Evolutionary conservation across 2,113 vertebrate species (phyloP), one percentile per base, ranked within the genome.

Genomic region (Capreolus pygargus): DNA sequence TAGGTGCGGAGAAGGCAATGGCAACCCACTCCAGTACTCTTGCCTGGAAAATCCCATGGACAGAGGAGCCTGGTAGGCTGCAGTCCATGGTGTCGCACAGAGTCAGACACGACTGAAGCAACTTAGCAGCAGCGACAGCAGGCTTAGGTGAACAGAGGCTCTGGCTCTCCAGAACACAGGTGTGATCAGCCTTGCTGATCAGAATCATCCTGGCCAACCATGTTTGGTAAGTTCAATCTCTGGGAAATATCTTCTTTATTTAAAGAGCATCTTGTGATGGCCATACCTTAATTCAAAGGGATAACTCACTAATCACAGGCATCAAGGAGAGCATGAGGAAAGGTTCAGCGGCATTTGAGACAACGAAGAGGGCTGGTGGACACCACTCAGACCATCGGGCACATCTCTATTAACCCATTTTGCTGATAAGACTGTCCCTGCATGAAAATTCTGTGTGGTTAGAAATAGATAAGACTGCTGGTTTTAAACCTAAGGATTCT

Each of bases 371-470:
- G 19, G 7, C 54, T 78, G 27, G 12, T 36, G 33, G 58, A 61
- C 54, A 67, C 33, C 64, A 27, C 61, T 25, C 39, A 36, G 91
- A 39, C 54, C 47, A 52, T 11, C 1, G 5, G 23, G 30, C 36
- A 25, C 0, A 6, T 36, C 30, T 76, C 74, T 64, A 33, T 33
- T 28, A 61, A 84, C 23, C 43, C 52, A 57, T 30, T 95, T 33
- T 64, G n/a, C 39, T 43, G 30, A 55, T 79, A 52, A 87, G n/a
- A 82, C 83, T 64, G 25, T 25, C 8, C n/a, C 60, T 67, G 13
- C 54, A 61, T 43, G 86, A 95, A 90, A 88, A 52, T 91, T 43
- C 60, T 25, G n/a, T 61, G 43, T 85, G 14, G 84, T 84, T 92
- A 83, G 43, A 91, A 55, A 70, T 52, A 83, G 39, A 47, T 27